These are phyloP conservation scores for Mythimna albipuncta DNA, from an alignment of 2,888 invertebrate genomes.

Conservation along the genomic window DNA sequence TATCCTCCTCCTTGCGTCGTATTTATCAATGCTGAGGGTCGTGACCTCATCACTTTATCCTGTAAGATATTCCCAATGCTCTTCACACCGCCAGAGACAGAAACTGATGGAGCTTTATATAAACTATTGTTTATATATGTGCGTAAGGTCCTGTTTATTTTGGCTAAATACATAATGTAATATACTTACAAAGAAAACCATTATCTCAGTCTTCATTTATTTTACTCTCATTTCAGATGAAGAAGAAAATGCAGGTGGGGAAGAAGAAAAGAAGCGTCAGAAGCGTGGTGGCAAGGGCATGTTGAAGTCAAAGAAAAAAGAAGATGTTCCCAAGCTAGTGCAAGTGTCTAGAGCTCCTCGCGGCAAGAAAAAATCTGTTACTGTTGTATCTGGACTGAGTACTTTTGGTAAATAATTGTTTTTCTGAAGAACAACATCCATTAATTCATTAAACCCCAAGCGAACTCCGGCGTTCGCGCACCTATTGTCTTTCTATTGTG, in stretches of 20 bases:
- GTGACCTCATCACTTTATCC: too few relatives aligned
- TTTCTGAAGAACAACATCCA: not conserved
- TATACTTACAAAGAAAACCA: not conserved
- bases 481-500: too few relatives aligned
- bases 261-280: conserved; percentile 98
- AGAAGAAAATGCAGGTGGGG: conserved; percentile 93
- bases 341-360: conserved; percentile 97
- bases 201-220: not conserved
- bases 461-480: too few relatives aligned
- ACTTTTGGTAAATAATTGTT: conserved; percentile 94
- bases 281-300: conserved; percentile 99
- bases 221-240: conserved; percentile 81
- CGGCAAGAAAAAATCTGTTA: conserved; percentile 99
- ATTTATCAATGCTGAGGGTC: too few relatives aligned
- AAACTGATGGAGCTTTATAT: too few relatives aligned
- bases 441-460: too few relatives aligned
- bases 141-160: not conserved
- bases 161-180: not conserved
- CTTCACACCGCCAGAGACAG: too few relatives aligned
- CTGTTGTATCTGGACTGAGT: conserved; percentile 98
- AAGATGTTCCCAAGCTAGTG: conserved; percentile 96
- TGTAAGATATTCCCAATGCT: too few relatives aligned
- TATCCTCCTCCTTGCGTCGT: too few relatives aligned
- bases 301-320: conserved; percentile 98
- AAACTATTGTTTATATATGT: not conserved